Conservation (phyloP, 2,113 vertebrate species). For the Pithys albifrons region DNA sequence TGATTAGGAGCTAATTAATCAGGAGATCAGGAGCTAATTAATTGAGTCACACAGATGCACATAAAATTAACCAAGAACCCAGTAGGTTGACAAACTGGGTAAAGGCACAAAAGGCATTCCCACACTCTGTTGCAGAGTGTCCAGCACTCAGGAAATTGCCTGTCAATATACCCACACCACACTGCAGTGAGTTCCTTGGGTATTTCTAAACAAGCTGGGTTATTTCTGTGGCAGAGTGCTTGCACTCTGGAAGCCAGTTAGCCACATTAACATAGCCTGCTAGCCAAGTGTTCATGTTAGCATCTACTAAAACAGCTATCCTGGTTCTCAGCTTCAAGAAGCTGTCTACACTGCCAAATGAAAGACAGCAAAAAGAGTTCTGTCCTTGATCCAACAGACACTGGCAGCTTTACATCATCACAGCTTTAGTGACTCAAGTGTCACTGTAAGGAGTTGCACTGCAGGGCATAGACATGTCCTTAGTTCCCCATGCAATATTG, state of each 20-base stretch:
- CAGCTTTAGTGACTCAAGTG: background rate
- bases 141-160: background rate
- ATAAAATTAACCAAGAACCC: background rate
- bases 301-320: background rate
- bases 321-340: background rate
- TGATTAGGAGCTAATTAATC: background rate
- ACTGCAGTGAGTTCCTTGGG: background rate
- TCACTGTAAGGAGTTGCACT: background rate
- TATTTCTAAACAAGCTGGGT: background rate
- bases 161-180: accelerated
- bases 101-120: background rate
- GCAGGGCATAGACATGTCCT: background rate
- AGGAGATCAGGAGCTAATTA: background rate
- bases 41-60: background rate
- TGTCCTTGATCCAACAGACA: background rate
- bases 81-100: background rate
- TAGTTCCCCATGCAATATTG: background rate
- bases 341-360: background rate
- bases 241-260: background rate
- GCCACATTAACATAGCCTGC: background rate
- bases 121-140: background rate
- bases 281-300: slow-evolving; percentile 15
- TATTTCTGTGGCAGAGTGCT: background rate
- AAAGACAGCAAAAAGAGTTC: background rate
- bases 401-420: background rate